phyloP scores from a whole-genome alignment of 2,888 invertebrate genomes.

The Argyresthia goedartella region DNA sequence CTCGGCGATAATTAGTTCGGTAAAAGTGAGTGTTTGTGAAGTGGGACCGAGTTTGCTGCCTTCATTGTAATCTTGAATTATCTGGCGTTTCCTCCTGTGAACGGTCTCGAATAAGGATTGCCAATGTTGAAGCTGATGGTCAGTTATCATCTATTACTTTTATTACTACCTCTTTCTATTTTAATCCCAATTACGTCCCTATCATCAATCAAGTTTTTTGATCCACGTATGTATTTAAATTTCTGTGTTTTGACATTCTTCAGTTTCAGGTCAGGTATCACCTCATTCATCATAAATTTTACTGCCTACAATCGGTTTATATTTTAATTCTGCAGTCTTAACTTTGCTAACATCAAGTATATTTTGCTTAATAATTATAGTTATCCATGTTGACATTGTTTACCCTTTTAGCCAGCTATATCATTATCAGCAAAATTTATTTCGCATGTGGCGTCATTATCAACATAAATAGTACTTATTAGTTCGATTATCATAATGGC shows the following conservation, averaged over 20 bases:
- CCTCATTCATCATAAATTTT: too few species aligned
- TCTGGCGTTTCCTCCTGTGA: constrained; percentile 28
- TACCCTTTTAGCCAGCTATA: too few species aligned
- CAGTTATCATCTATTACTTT: too few species aligned
- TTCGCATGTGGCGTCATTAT: too few species aligned
- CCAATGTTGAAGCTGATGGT: constrained; percentile 59
- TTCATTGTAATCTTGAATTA: constrained; percentile 50
- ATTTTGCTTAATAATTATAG: too few species aligned
- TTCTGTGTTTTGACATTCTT: not conserved
- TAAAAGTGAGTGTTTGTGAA: constrained; percentile 66
- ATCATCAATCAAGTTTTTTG: not conserved
- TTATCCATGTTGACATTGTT: too few species aligned
- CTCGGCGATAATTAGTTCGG: constrained; percentile 56
- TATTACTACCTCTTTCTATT: not conserved
- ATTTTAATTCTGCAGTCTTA: not conserved
- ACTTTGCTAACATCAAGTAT: too few species aligned
- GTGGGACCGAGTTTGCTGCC: constrained; percentile 47
- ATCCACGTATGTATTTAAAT: too few species aligned
- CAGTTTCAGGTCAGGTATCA: too few species aligned
- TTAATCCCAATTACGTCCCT: not conserved
- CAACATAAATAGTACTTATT: too few species aligned
- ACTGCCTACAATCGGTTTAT: not conserved
- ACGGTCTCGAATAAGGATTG: constrained; percentile 26
- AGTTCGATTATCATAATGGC: too few species aligned
- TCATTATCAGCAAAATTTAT: too few species aligned